Evolutionary conservation across 2,888 invertebrate genomes (phyloP), one percentile per base, ranked within the genome.

Genomic region (Acanthococcus lagerstroemiae): DNA sequence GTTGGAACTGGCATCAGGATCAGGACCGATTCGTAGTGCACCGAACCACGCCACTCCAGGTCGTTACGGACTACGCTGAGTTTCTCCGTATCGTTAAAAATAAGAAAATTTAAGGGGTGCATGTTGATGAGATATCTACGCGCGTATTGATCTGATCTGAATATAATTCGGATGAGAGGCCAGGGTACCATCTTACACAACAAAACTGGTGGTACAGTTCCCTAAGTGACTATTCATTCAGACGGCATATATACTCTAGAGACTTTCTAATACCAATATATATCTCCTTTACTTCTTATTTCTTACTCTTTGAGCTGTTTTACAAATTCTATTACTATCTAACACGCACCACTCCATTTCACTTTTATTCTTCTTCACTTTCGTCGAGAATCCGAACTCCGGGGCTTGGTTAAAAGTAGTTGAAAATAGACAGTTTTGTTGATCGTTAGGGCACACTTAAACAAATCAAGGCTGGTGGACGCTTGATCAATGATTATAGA

Each of bases 211-310:
- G 58, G 46, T 58, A 58, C 58, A 22, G 58, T 58, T 58, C 58
- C 58, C 58, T 58, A 58, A 58, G 58, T 46, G 58, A 58, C 58
- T 58, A 58, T 58, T 58, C 58, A 58, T 58, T 58, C 58, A 58
- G 58, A 58, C 58, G 46, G 48, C 58, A 46, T 25, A n/a, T n/a
- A 58, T 58, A 58, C 58, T 58, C 58, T 46, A 58, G 58, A 58
- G 58, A 58, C 58, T 19, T 58, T 58, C 58, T 58, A 58, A 58
- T 58, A 45, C 58, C 58, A 58, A 58, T 58, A 58, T 58, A 58
- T 58, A 58, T 58, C 58, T 58, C 58, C 46, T 58, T 58, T 58
- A 58, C 37, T 58, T 58, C 58, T 58, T 58, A 58, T 58, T 58
- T 58, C 58, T 45, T 58, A 46, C 58, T 58, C 46, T 58, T 58